Conservation (phyloP, 2,113 vertebrate species). For the Pelodiscus sinensis region DNA sequence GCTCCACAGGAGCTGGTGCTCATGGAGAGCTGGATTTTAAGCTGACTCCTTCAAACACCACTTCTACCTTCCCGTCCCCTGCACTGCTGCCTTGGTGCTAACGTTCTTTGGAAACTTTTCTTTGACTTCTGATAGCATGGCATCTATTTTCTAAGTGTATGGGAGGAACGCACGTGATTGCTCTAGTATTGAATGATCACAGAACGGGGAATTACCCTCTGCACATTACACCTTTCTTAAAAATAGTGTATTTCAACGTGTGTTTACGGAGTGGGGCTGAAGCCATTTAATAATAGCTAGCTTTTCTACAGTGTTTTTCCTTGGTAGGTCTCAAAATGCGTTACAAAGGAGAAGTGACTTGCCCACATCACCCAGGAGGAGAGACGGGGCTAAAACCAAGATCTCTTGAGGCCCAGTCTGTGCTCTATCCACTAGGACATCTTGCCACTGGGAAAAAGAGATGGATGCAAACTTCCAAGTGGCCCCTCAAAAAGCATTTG, state of each 20-base stretch:
- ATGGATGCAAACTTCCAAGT: accelerated
- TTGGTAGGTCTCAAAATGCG: background rate
- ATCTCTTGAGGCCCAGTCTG: background rate
- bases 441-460: background rate
- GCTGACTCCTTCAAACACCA: too few species aligned
- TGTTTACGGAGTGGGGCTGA: accelerated
- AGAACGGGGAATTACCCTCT: background rate
- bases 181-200: background rate
- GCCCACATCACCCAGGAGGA: accelerated
- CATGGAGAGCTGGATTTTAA: too few species aligned
- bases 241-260: background rate
- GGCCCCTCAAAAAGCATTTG: background rate
- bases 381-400: background rate
- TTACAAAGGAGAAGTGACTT: background rate
- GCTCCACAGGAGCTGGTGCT: too few species aligned
- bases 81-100: too few species aligned
- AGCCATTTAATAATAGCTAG: background rate
- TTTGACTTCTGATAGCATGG: background rate
- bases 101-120: background rate
- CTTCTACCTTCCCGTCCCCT: too few species aligned
- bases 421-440: accelerated
- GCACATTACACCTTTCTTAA: too few species aligned
- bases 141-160: background rate
- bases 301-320: background rate
- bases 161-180: background rate